These are phyloP conservation scores for Eustalomyia histrio DNA, from an alignment of 2,888 invertebrate genomes.

Conservation along the genomic window DNA sequence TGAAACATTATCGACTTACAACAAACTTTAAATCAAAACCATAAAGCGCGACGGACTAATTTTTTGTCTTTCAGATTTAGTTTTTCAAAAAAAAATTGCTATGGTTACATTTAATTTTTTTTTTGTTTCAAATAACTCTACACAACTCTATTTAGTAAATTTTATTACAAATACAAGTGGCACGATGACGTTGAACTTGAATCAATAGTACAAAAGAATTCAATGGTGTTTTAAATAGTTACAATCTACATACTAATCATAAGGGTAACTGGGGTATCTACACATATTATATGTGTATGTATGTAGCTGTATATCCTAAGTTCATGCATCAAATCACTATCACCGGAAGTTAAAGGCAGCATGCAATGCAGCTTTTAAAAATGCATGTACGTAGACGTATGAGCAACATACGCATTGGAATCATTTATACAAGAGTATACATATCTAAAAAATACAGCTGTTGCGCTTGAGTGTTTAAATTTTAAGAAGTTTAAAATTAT, in stretches of 20 bases:
- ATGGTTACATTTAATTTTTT: conserved; percentile 5
- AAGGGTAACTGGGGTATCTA: conserved; percentile 48
- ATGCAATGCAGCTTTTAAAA: conserved; percentile 40
- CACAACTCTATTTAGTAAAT: conserved; percentile 28
- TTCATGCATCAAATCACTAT: conserved; percentile 49
- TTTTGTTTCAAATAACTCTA: conserved; percentile 9
- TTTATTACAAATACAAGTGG: conserved; percentile 14
- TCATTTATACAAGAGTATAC: too few species aligned
- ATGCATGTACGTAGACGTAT: neutral
- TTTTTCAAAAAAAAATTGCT: conserved; percentile 13
- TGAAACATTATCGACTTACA: conserved; percentile 14
- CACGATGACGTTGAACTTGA: conserved; percentile 67
- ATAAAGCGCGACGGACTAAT: conserved; percentile 61
- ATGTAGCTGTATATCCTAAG: too few species aligned
- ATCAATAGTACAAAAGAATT: conserved; percentile 29
- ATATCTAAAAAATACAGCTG: neutral
- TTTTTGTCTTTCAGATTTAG: conserved; percentile 21
- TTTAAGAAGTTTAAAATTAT: neutral
- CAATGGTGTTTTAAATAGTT: conserved; percentile 8
- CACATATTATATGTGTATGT: neutral
- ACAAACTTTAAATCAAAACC: conserved; percentile 61
- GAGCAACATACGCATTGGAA: neutral
- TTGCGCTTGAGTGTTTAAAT: neutral
- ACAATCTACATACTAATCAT: conserved; percentile 6
- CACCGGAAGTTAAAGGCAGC: conserved; percentile 61